Conservation (phyloP, 2,113 vertebrate species). For the Myiopsitta monachus region DNA sequence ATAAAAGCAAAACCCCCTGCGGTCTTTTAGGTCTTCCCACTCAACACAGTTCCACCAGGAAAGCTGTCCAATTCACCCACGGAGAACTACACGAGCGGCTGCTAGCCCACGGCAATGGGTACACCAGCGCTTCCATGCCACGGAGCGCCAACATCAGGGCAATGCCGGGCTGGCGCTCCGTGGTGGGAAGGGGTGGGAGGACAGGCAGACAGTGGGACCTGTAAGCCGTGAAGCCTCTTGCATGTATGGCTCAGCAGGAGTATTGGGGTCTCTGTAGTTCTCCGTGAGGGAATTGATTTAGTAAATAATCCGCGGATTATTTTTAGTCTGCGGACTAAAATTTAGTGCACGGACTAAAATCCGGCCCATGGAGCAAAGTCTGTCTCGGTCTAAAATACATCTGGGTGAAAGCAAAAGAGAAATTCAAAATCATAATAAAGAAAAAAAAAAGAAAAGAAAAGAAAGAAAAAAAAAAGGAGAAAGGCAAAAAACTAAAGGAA, state of each 20-base stretch:
- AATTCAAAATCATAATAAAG: background rate
- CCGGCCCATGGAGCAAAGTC: conserved; percentile 73
- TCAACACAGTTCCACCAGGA: conserved; percentile 66
- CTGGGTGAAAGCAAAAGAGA: conserved; percentile 61
- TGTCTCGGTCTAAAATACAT: conserved; percentile 68
- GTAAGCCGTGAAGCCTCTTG: conserved; percentile 59
- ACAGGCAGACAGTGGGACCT: background rate
- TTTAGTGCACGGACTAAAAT: conserved; percentile 80
- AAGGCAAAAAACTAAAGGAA: background rate
- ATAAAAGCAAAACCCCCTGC: conserved; percentile 27
- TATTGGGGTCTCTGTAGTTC: conserved; percentile 73
- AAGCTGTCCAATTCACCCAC: conserved; percentile 78
- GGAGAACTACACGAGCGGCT: conserved; percentile 74
- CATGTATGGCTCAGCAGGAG: background rate
- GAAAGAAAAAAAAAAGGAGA: background rate
- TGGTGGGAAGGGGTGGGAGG: conserved; percentile 62
- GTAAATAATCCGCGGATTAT: conserved; percentile 85
- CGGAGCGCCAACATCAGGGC: conserved; percentile 1
- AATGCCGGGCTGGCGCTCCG: conserved; percentile 21
- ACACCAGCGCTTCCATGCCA: conserved; percentile 67
- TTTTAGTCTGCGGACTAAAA: conserved; percentile 86
- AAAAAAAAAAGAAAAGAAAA: background rate
- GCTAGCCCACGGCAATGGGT: background rate
- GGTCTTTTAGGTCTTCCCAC: conserved; percentile 62
- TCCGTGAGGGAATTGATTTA: conserved; percentile 78